Evolutionary conservation across 2,888 invertebrate species (phyloP).

Genomic region (Dynastes maya): DNA sequence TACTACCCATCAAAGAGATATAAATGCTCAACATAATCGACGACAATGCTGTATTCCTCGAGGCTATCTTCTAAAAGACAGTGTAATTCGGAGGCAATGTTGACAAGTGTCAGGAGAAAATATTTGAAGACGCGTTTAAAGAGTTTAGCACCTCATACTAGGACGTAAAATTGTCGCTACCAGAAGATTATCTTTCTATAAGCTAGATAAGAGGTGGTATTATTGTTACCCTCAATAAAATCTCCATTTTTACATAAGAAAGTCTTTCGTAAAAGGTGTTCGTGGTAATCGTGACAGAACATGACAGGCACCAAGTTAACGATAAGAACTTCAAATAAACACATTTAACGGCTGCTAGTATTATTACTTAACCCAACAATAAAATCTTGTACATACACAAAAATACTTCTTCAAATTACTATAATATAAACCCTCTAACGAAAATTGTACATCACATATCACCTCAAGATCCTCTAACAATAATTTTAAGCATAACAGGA

Average conservation of each 20-base stretch:
- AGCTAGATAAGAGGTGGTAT: too few relatives aligned
- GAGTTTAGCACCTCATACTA: too few relatives aligned
- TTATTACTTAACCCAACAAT: slow-evolving; percentile 14
- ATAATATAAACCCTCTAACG: slow-evolving; percentile 12
- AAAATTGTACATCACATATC: slow-evolving; percentile 8
- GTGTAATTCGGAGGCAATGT: too few relatives aligned
- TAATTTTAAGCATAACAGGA: slow-evolving; percentile 19
- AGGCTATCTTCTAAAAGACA: too few relatives aligned
- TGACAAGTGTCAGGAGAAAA: too few relatives aligned
- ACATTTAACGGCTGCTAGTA: slow-evolving; percentile 3
- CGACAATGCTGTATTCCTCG: too few relatives aligned
- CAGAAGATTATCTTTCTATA: too few relatives aligned
- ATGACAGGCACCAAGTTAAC: neutral
- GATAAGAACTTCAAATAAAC: neutral
- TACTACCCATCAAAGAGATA: too few relatives aligned
- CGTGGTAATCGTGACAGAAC: neutral
- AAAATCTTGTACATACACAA: neutral
- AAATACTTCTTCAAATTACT: slow-evolving; percentile 9
- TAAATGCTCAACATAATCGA: too few relatives aligned
- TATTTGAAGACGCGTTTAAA: too few relatives aligned
- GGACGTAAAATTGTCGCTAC: too few relatives aligned
- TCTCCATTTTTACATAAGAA: slow-evolving; percentile 8
- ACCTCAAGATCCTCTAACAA: slow-evolving; percentile 6
- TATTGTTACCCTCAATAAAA: slow-evolving; percentile 1
- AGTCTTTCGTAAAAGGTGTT: neutral